Evolutionary conservation across 2,888 invertebrate species (phyloP).

Genomic region (Microchrysa polita): DNA sequence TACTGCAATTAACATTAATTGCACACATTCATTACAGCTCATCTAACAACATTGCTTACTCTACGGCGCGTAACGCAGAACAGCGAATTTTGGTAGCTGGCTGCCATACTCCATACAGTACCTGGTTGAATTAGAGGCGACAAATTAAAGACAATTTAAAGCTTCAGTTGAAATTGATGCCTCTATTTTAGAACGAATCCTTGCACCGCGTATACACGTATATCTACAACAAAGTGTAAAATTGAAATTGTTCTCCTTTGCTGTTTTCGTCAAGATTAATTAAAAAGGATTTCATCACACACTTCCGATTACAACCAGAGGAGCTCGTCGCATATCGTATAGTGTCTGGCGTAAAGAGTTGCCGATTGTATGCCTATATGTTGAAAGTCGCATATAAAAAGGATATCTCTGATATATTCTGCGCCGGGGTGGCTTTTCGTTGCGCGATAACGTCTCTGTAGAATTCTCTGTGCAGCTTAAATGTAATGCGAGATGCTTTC

Average conservation of each 20-base stretch:
- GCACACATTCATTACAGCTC: conserved; percentile 5
- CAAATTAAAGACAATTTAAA: conserved; percentile 26
- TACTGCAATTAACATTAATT: conserved; percentile 18
- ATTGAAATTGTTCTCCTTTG: conserved; percentile 23
- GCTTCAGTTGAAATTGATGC: conserved; percentile 18
- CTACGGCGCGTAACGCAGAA: not conserved
- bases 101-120: too few relatives aligned
- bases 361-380: too few relatives aligned
- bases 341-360: too few relatives aligned
- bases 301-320: conserved; percentile 27
- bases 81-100: not conserved
- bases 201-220: not conserved
- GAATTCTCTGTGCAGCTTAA: too few relatives aligned
- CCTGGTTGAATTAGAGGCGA: not conserved
- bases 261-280: conserved; percentile 24
- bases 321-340: not conserved
- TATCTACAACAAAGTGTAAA: conserved; percentile 16
- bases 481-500: conserved; percentile 41
- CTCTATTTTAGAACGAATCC: conserved; percentile 19
- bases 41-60: not conserved
- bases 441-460: not conserved
- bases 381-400: too few relatives aligned
- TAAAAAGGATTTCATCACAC: conserved; percentile 37
- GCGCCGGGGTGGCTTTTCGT: too few relatives aligned
- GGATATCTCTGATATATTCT: too few relatives aligned